A percentile compares a stretch with the other conserved stretches of the same genome.
Evolutionary conservation across 2,113 vertebrate species (phyloP).

Genomic region (Sinocyclocheilus rhinocerous): DNA sequence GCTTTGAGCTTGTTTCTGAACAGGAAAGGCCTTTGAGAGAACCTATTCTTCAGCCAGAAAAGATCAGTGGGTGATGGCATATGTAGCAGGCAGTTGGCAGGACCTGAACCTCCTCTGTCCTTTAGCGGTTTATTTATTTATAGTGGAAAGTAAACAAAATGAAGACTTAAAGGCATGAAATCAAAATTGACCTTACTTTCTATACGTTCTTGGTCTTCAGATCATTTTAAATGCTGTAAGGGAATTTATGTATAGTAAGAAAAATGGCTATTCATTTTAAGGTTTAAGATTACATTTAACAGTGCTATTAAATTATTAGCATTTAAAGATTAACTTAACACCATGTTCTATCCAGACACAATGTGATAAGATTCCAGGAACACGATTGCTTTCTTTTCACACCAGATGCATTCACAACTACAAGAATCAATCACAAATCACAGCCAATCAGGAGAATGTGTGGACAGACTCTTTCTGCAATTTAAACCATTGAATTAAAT

Average conservation of each 20-base stretch:
- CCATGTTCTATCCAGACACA: too few species aligned
- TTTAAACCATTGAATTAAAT: too few species aligned
- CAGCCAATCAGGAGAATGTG: too few species aligned
- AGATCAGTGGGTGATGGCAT: slow-evolving; percentile 13
- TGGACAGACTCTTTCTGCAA: too few species aligned
- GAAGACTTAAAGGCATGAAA: not conserved
- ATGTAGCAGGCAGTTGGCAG: slow-evolving; percentile 9
- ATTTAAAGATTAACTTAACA: not conserved
- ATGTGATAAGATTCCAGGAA: too few species aligned
- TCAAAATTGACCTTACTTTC: not conserved
- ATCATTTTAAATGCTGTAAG: not conserved
- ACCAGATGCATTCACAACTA: too few species aligned
- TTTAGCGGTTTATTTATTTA: not conserved
- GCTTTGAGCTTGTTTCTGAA: slow-evolving; percentile 21
- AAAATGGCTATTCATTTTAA: not conserved
- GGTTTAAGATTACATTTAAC: not conserved
- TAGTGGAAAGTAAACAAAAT: not conserved
- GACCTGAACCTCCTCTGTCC: not conserved
- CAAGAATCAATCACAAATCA: too few species aligned
- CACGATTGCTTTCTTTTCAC: too few species aligned
- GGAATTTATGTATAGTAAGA: not conserved
- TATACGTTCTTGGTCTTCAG: not conserved
- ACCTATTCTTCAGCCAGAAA: not conserved
- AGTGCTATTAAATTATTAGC: not conserved
- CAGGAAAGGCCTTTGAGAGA: not conserved